Percentiles rank a stretch among this genome's conserved stretches.
Conservation (phyloP, 2,797 vertebrate genomes). For the Synanceia verrucosa region DNA sequence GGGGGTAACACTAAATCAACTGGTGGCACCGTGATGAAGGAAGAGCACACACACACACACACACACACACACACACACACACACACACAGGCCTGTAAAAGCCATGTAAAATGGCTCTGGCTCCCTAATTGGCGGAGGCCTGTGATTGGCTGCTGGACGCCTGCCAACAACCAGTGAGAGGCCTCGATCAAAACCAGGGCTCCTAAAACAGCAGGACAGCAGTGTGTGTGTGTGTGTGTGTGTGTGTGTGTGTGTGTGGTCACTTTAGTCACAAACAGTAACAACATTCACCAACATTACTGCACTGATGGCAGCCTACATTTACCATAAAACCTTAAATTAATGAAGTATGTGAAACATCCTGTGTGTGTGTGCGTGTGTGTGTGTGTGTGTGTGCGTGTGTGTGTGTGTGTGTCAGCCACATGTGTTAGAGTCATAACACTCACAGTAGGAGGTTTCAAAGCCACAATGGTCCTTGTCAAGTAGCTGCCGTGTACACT, state of each 20-base stretch:
- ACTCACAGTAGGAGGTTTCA: conserved; percentile 47
- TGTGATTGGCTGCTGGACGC: conserved; percentile 73
- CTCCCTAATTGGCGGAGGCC: conserved; percentile 62
- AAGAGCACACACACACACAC: not conserved
- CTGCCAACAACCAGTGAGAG: conserved; percentile 74
- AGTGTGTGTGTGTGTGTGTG: conserved; percentile 35
- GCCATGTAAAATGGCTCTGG: conserved; percentile 23
- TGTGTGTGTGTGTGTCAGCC: conserved; percentile 40
- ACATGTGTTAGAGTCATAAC: conserved; percentile 67
- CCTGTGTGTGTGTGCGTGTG: conserved; percentile 39
- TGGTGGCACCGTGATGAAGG: conserved; percentile 5
- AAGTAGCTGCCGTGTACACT: conserved; percentile 1
- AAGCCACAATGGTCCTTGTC: conserved; percentile 47
- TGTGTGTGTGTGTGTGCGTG: conserved; percentile 45
- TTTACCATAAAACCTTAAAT: conserved; percentile 61
- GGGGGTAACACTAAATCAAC: conserved; percentile 43
- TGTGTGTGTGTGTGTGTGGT: conserved; percentile 39
- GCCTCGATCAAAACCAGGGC: conserved; percentile 53
- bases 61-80: not conserved
- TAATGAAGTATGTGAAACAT: conserved; percentile 61
- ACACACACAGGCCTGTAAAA: conserved; percentile 30
- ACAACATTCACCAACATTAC: conserved; percentile 21
- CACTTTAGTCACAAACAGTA: conserved; percentile 35
- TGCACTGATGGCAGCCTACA: conserved; percentile 31
- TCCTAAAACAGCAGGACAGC: conserved; percentile 65